Evolutionary conservation across 2,888 invertebrate species (phyloP).

Genomic region (Hoplodrina ambigua): DNA sequence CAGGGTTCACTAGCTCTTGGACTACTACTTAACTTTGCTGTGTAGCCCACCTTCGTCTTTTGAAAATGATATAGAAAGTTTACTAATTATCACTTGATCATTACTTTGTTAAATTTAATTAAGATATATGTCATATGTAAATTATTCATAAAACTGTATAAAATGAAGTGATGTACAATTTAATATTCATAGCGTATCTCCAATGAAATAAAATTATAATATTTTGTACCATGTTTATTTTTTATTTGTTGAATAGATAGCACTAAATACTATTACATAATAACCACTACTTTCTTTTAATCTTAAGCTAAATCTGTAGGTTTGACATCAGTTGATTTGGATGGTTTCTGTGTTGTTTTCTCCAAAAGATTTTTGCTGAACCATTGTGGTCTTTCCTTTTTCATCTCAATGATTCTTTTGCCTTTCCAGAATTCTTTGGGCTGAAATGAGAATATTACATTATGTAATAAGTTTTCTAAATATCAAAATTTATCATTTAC

Average conservation of each 20-base stretch:
- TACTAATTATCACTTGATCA: background rate
- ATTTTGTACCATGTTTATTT: slow-evolving; percentile 16
- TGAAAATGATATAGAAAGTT: too few relatives aligned
- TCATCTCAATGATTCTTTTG: slow-evolving; percentile 96
- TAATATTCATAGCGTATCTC: background rate
- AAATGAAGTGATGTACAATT: slow-evolving; percentile 13
- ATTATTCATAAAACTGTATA: slow-evolving; percentile 1
- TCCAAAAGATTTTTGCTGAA: slow-evolving; percentile 96
- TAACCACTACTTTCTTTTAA: slow-evolving; percentile 14
- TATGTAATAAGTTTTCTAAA: background rate
- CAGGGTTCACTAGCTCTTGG: too few relatives aligned
- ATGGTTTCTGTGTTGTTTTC: slow-evolving; percentile 93
- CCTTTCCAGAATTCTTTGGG: slow-evolving; percentile 91
- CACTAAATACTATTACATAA: slow-evolving; percentile 34
- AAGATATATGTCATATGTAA: background rate
- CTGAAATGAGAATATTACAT: slow-evolving; percentile 73
- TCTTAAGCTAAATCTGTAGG: slow-evolving; percentile 93
- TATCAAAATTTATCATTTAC: too few relatives aligned
- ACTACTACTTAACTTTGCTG: too few relatives aligned
- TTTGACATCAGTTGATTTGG: slow-evolving; percentile 93
- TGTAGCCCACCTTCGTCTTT: too few relatives aligned
- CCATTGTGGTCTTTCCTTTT: slow-evolving; percentile 96
- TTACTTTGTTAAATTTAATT: background rate
- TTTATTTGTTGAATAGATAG: slow-evolving; percentile 32
- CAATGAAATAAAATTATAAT: slow-evolving; percentile 19